Conservation (phyloP, 2,888 invertebrate genomes). For the Dyspetes luteomarginatus region DNA sequence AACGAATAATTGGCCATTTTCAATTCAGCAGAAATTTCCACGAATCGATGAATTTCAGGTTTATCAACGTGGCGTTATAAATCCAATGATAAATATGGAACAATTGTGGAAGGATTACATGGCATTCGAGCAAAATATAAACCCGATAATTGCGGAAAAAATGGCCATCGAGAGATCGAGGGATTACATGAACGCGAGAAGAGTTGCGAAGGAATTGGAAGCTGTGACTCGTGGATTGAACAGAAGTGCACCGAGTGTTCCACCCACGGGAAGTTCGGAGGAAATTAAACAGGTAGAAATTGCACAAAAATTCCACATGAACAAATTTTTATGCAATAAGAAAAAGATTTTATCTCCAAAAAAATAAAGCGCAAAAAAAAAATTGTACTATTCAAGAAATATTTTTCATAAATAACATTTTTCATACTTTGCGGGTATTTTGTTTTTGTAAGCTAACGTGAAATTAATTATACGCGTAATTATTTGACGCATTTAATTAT, state of each 20-base stretch:
- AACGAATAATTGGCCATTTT: neutral
- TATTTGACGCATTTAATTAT: no score
- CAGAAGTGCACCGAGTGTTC: slow-evolving; percentile 97
- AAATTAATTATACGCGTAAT: no score
- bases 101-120: slow-evolving; percentile 99
- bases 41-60: slow-evolving; percentile 84
- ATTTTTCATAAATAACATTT: no score
- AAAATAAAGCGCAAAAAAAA: no score
- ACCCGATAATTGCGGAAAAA: slow-evolving; percentile 96
- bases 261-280: slow-evolving; percentile 95
- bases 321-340: neutral
- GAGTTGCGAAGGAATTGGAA: slow-evolving; percentile 98
- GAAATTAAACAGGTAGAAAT: slow-evolving; percentile 93
- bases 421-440: no score
- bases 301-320: slow-evolving; percentile 8
- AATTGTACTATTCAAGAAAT: no score
- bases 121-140: slow-evolving; percentile 96
- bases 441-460: no score
- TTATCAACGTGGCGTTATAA: slow-evolving; percentile 97
- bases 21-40: neutral
- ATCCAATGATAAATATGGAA: slow-evolving; percentile 98
- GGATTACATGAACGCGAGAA: slow-evolving; percentile 98
- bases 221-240: slow-evolving; percentile 97
- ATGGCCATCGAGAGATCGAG: slow-evolving; percentile 98
- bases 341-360: no score